Evolutionary conservation across 1,140 invertebrate species (phyloP).

Genomic region (Harpegnathos saltator): DNA sequence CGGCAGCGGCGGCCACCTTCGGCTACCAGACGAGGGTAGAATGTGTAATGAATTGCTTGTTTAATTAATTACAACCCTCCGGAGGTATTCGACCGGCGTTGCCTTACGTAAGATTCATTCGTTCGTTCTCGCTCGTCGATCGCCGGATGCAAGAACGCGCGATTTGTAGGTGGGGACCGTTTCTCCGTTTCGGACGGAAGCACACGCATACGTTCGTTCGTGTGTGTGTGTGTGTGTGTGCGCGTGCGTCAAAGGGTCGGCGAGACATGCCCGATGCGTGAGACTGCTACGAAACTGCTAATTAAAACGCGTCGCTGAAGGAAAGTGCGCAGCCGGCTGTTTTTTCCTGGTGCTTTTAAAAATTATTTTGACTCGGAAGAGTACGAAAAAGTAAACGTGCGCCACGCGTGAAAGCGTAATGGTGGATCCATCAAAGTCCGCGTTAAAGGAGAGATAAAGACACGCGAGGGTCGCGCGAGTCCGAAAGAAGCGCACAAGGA

Average conservation of each 20-base stretch:
- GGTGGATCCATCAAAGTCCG: conserved; percentile 42
- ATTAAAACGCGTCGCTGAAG: too few relatives aligned
- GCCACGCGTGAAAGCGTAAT: conserved; percentile 34
- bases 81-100: conserved; percentile 36
- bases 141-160: conserved; percentile 30
- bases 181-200: too few relatives aligned
- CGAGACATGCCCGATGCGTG: too few relatives aligned
- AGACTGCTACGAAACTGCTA: too few relatives aligned
- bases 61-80: conserved; percentile 86
- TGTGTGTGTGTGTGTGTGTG: too few relatives aligned
- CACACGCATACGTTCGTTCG: not conserved
- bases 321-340: too few relatives aligned
- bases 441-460: conserved; percentile 59
- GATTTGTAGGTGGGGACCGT: not conserved
- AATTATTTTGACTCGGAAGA: not conserved
- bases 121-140: conserved; percentile 28
- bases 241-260: too few relatives aligned
- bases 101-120: conserved; percentile 50
- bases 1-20: conserved; percentile 72
- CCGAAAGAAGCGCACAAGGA: conserved; percentile 63
- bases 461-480: conserved; percentile 28
- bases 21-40: conserved; percentile 81
- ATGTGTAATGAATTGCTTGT: conserved; percentile 86
- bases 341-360: too few relatives aligned
- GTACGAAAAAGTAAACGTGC: conserved; percentile 1